These are phyloP conservation scores for Anastatus disparis DNA, from an alignment of 1,140 invertebrate genomes.

Conservation along the genomic window DNA sequence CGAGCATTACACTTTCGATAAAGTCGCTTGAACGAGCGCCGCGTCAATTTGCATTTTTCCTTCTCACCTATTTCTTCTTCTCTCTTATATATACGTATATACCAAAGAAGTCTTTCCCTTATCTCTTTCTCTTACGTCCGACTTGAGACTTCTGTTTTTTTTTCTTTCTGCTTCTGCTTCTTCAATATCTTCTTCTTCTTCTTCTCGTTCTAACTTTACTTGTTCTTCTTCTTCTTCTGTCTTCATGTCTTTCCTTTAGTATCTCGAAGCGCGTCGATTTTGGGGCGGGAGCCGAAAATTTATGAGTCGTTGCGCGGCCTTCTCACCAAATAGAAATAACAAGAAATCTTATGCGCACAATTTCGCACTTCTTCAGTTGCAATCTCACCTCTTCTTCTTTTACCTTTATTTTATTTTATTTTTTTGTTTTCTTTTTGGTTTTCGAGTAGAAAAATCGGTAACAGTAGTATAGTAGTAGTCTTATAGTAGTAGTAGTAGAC, in stretches of 20 bases:
- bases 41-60: conserved; percentile 42
- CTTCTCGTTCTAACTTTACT: background rate
- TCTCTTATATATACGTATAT: too few species aligned
- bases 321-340: conserved; percentile 33
- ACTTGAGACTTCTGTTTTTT: background rate
- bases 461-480: too few species aligned
- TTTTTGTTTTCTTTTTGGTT: too few species aligned
- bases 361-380: conserved; percentile 1
- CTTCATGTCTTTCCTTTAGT: background rate
- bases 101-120: too few species aligned
- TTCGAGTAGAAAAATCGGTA: too few species aligned
- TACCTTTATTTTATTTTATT: too few species aligned
- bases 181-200: background rate
- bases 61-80: conserved; percentile 39
- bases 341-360: background rate
- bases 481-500: conserved; percentile 42
- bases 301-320: conserved; percentile 46
- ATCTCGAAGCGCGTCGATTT: conserved; percentile 49
- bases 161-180: background rate
- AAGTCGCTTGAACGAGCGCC: conserved; percentile 39
- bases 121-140: background rate
- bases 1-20: conserved; percentile 41
- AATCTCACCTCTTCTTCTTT: background rate
- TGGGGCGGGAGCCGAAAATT: conserved; percentile 59
- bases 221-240: background rate